Evolutionary conservation across 2,113 vertebrate genomes (phyloP), one percentile per base, ranked within the genome.

Genomic region (Rhombomys opimus): DNA sequence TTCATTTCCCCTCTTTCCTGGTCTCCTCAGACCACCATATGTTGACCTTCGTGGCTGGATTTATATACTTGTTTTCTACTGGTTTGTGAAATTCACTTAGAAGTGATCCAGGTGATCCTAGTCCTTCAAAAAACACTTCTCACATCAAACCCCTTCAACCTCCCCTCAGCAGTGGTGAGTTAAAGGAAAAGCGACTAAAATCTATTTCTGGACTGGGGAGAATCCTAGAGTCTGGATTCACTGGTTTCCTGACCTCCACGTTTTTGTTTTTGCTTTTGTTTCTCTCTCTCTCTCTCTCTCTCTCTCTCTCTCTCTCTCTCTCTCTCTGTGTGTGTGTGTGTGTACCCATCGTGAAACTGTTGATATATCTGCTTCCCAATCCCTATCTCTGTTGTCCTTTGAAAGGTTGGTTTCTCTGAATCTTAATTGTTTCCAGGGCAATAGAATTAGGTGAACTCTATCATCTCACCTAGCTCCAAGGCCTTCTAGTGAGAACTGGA

Each of bases 111-210:
- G 54, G 13, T 46, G 70, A 41, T 11, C 18, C 0, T 6, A 15
- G 25, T 17, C 27, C 59, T 92, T 93, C 41, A 68, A 78, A 54
- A 82, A 35, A 87, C 52, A 80, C 22, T 8, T 72, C 22, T 20
- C 35, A 25, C 7, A 14, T 5, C 38, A 30, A 57, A 57, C 1
- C 32, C 23, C 9, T 87, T 54, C 61, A 0, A 76, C 7, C 23
- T 76, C 9, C 5, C 22, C 20, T 52, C 50, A 46, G 23, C 87
- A 22, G 67, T n/a, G 17, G 32, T 23, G 20, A 32, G 6, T 46
- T 61, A 88, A 93, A 84, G 61, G 32, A 76, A 97, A 87, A 84
- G n/a, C 52, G 14, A 11, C 10, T 85, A 35, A 76, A 85, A 95
- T 68, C 27, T 77, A 12, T 46, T 20, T 2, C 4, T 0, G 25